These are phyloP conservation scores for Pyrrhia umbra DNA, from an alignment of 2,888 invertebrate species.

Conservation along the genomic window DNA sequence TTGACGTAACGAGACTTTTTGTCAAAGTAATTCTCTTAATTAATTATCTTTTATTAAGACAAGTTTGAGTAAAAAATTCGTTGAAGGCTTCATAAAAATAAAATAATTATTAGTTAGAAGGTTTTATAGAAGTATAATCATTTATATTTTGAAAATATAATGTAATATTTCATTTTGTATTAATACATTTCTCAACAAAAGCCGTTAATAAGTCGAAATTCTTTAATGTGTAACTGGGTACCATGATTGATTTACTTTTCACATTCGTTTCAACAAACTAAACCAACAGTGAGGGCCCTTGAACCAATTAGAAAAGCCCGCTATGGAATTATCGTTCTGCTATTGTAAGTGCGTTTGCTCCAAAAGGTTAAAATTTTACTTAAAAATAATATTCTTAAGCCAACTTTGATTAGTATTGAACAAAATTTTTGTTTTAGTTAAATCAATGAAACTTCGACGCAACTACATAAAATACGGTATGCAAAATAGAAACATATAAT, in stretches of 20 bases:
- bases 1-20: slow-evolving; percentile 3
- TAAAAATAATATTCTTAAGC: neutral
- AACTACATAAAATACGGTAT: too few relatives aligned
- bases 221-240: slow-evolving; percentile 40
- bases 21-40: neutral
- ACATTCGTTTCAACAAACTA: slow-evolving; percentile 72
- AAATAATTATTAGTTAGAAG: neutral
- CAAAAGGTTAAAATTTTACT: neutral
- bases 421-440: too few relatives aligned
- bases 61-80: neutral
- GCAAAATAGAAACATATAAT: too few relatives aligned
- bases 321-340: slow-evolving; percentile 46
- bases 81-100: neutral
- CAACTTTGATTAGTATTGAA: neutral
- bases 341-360: slow-evolving; percentile 44
- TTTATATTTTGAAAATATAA: too few relatives aligned
- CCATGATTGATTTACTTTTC: slow-evolving; percentile 77
- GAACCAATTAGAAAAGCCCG: slow-evolving; percentile 76
- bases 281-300: slow-evolving; percentile 71
- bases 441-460: too few relatives aligned
- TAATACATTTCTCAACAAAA: slow-evolving; percentile 31
- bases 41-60: neutral
- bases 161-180: slow-evolving; percentile 21
- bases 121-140: too few relatives aligned
- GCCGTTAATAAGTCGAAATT: slow-evolving; percentile 48